Base-by-base conservation (phyloP, 2,113 vertebrate genomes). In the Paraplagusia blochii region DNA sequence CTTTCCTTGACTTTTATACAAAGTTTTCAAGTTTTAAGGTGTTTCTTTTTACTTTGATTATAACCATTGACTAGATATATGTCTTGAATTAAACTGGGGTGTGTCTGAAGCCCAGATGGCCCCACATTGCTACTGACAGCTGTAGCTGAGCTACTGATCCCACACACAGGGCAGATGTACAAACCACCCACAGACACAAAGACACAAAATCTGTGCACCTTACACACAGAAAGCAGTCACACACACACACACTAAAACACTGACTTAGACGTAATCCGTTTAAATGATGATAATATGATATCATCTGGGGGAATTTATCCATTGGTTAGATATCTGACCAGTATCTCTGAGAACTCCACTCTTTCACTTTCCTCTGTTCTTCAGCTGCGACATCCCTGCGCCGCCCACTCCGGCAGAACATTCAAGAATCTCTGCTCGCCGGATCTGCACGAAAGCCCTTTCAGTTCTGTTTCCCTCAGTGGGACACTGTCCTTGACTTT, bases 51-150 rank as follows among this genome's bases (percentile, higher is more conserved):
- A n/a, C n/a, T n/a, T n/a, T n/a, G n/a, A n/a, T n/a, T n/a, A n/a
- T n/a, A n/a, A n/a, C n/a, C n/a, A n/a, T n/a, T n/a, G n/a, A n/a
- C n/a, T n/a, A n/a, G n/a, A n/a, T n/a, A n/a, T n/a, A n/a, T n/a
- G n/a, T n/a, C n/a, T n/a, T n/a, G n/a, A n/a, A 29, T 29, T 29
- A 29, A 29, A 29, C 22, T 29, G 10, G 38, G 1, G 16, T 51
- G 35, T 55, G 34, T 69, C 58, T 69, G 49, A 73, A 48, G 61
- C 29, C 66, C 82, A 82, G 79, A 65, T 80, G 82, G 80, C 33
- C 17, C 51, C 59, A 61, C 60, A 53, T 57, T 7, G 51, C 51
- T 47, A 0, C 50, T 46, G 67, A 54, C 75, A 82, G 81, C 77
- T 79, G 66, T 36, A 58, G 35, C 72, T 55, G 45, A 47, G 61